Conservation (phyloP, 2,888 invertebrate genomes). For the Thera obeliscata region DNA sequence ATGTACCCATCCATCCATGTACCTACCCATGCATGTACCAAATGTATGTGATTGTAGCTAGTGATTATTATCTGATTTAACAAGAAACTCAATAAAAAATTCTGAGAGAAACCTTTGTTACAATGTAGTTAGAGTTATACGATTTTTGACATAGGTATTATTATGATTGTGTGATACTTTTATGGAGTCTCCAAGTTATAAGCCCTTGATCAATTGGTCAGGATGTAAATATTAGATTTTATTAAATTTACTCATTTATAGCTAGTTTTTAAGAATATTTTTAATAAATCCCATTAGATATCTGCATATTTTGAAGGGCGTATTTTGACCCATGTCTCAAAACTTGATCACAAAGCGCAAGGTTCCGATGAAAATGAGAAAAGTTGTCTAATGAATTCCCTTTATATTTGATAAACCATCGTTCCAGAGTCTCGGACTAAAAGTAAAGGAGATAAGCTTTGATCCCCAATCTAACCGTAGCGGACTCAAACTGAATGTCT, state of each 20-base stretch:
- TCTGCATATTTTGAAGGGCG: constrained; percentile 23
- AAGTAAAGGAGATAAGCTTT: not conserved
- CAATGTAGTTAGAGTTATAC: no score
- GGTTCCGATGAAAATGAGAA: constrained; percentile 70
- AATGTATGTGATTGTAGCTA: no score
- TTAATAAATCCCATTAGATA: constrained; percentile 8
- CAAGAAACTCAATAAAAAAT: no score
- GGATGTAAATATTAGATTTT: not conserved
- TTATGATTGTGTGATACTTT: no score
- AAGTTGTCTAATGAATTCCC: constrained; percentile 77
- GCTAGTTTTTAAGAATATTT: not conserved
- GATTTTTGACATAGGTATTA: no score
- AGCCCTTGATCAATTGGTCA: no score
- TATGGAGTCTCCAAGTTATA: no score
- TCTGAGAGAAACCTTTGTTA: no score
- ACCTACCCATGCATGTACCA: no score
- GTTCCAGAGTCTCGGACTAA: constrained; percentile 7
- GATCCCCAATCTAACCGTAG: not conserved
- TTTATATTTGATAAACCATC: constrained; percentile 44
- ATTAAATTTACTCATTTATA: not conserved
- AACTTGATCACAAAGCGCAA: constrained; percentile 57
- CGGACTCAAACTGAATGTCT: no score
- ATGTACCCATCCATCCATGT: no score
- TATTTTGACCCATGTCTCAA: constrained; percentile 37
- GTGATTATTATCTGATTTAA: no score